Conservation (phyloP, 2,888 invertebrate species). For the Metalampra italica region DNA sequence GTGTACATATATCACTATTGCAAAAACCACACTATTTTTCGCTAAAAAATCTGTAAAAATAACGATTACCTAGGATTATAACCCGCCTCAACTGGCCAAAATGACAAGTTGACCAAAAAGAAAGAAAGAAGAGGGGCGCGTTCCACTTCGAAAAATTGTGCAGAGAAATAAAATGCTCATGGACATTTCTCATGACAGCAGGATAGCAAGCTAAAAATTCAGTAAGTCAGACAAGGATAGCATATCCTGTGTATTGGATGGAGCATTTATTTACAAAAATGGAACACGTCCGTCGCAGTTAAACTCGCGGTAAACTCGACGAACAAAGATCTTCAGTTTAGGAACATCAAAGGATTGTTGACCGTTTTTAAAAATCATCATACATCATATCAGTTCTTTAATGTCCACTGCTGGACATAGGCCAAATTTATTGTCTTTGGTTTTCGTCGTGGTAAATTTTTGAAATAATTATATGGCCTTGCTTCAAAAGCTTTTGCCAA, state of each 20-base stretch:
- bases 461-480: too few relatives aligned
- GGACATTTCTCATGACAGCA: background rate
- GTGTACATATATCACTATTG: slow-evolving; percentile 14
- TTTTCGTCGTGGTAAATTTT: too few relatives aligned
- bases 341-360: too few relatives aligned
- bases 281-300: too few relatives aligned
- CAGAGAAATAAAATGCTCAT: background rate
- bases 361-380: too few relatives aligned
- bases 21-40: slow-evolving; percentile 18
- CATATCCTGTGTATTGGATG: background rate
- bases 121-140: slow-evolving; percentile 33
- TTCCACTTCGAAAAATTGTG: background rate
- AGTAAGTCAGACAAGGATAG: background rate
- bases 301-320: too few relatives aligned
- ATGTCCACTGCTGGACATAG: too few relatives aligned
- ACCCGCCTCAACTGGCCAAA: slow-evolving; percentile 67
- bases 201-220: background rate
- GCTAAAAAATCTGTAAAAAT: slow-evolving; percentile 30
- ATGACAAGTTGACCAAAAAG: slow-evolving; percentile 70
- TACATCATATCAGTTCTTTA: too few relatives aligned
- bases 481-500: too few relatives aligned
- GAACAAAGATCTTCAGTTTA: too few relatives aligned
- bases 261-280: too few relatives aligned
- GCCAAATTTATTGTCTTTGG: too few relatives aligned
- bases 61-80: slow-evolving; percentile 75